Conservation (phyloP, 2,113 vertebrate genomes). For the Gila orcuttii region DNA sequence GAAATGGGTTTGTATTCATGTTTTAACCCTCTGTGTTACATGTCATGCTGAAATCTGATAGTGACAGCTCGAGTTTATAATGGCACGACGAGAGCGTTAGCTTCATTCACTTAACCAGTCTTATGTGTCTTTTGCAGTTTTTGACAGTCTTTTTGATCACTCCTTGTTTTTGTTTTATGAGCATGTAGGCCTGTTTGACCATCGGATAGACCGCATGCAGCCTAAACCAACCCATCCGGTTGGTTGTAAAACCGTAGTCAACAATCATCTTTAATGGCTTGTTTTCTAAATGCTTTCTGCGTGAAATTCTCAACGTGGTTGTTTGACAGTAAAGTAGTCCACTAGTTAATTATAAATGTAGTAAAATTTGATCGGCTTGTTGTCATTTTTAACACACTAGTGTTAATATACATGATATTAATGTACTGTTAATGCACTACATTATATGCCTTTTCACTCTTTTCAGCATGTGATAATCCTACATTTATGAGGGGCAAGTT, state of each 20-base stretch:
- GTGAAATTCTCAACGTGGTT: not conserved
- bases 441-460: not conserved
- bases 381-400: not conserved
- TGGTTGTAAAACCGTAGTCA: not conserved
- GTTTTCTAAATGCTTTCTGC: not conserved
- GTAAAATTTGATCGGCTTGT: not conserved
- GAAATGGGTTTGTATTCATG: conserved; percentile 19
- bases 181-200: not conserved
- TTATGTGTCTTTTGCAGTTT: not conserved
- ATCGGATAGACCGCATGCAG: not conserved
- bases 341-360: not conserved
- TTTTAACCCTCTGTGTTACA: not conserved
- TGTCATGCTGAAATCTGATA: conserved; percentile 12
- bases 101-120: not conserved
- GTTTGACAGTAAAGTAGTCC: not conserved
- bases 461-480: conserved; percentile 73
- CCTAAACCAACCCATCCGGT: not conserved
- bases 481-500: conserved; percentile 63
- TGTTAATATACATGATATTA: not conserved
- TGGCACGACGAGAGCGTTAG: conserved; percentile 1
- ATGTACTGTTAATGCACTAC: not conserved
- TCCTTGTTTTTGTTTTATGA: not conserved
- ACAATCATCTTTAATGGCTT: not conserved
- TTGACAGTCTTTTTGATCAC: not conserved
- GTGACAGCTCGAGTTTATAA: not conserved